Base-by-base conservation (phyloP, 1,140 invertebrate genomes). In the Eriocheir sinensis region DNA sequence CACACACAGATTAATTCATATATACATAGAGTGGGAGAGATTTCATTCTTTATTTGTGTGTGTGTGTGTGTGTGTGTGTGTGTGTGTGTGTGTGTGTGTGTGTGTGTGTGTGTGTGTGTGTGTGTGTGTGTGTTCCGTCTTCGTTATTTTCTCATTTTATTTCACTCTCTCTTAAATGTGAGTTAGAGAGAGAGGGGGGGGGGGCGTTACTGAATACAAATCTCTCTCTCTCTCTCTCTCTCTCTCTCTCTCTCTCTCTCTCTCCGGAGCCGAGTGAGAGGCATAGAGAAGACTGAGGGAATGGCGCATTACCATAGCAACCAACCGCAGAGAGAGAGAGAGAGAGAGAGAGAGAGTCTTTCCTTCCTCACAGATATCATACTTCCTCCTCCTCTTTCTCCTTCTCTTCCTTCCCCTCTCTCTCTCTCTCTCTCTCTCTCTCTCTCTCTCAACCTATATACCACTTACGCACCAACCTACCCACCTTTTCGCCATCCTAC, bases 211-310 rank as follows among this genome's bases (percentile, higher is more conserved):
- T 8, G 30, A 38, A 12, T 85, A 12, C 3, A 3, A 8, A 3
- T 34, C 81, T 83, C 81, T 83, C 81, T 83, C 81, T 40, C 81
- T 83, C 81, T 85, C 81, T 85, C 81, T 85, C 81, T 85, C 81
- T 85, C 81, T 85, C 81, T 85, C 81, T 85, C 81, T 85, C 81
- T 85, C 81, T 85, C 81, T 85, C 81, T 85, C 12, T 36, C 17
- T 27, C 21, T 72, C 27, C 21, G 60, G 27, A 72, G 60, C 6
- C 2, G 60, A n/a, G n/a, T n/a, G n/a, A n/a, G 60, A 72, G 60
- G 60, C 60, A 72, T n/a, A 72, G 21, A 8, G 12, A 72, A 72
- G 60, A 72, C 8, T 72, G 60, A n/a, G 60, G 60, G 60, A 72
- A 72, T 41, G 81, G 81, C 34, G 38, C 36, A 85, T 85, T 41